Evolutionary conservation across 2,113 vertebrate species (phyloP), one percentile per base, ranked within the genome.

Genomic region (Upupa epops): DNA sequence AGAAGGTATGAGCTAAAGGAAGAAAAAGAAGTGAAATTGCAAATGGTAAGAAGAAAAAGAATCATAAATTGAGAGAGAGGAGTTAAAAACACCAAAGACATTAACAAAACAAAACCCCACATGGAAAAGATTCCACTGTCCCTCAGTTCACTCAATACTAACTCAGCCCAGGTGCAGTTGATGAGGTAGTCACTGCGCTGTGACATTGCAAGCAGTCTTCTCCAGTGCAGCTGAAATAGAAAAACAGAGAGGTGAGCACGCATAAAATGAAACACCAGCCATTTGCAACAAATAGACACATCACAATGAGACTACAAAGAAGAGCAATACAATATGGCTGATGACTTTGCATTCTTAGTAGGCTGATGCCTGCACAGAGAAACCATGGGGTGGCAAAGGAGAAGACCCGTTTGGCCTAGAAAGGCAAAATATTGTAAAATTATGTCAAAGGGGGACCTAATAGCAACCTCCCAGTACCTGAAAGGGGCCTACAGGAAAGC

Each of bases 131-230:
- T 58, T 56, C 28, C 36, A 26, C 40, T 69, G 46, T 46, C 22
- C 45, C 48, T 36, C 46, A 32, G 32, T 40, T 70, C 6, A 24
- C 40, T 19, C 40, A 69, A 45, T 80, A 95, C 95, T 94, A 46
- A 96, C 94, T 72, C 4, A 20, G 29, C 42, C 56, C 90, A 55
- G 93, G 42, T 0, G 92, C 69, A 69, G 78, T 48, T 0, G 45
- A 21, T 52, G 82, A 69, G 32, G 59, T 59, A 77, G 54, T 15
- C 16, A 89, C 56, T 69, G 72, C 18, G 32, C 83, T 88, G 52
- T 66, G 91, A 40, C 66, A 83, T 28, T 20, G 21, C 70, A 94
- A 31, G 42, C 96, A 97, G 22, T 95, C 94, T 60, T 93, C 90
- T 55, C 49, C 80, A 60, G 3, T 40, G 61, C 96, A 97, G 34